Percentiles rank a stretch among this genome's conserved stretches.
Conservation (phyloP, 1,140 invertebrate genomes). For the Calephelis nemesis region DNA sequence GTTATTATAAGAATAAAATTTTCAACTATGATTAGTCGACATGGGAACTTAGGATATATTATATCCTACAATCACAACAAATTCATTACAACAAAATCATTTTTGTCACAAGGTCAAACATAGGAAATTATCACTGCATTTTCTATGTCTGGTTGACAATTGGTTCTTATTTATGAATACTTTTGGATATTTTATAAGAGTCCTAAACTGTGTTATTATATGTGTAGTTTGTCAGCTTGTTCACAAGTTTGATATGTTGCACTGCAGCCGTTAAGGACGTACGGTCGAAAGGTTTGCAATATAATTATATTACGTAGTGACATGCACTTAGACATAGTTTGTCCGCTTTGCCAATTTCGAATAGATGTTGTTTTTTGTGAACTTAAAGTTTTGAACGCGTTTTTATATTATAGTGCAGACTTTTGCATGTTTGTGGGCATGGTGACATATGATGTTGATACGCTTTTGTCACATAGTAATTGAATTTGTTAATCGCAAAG, state of each 20-base stretch:
- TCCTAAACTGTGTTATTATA: slow-evolving; percentile 9
- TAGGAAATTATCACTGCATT: neutral
- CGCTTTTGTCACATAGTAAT: slow-evolving; percentile 10
- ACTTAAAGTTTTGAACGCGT: slow-evolving; percentile 29
- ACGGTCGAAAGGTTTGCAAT: slow-evolving; percentile 69
- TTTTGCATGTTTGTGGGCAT: slow-evolving; percentile 40
- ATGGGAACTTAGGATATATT: too few relatives aligned
- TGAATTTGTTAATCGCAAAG: too few relatives aligned
- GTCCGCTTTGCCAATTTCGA: slow-evolving; percentile 36
- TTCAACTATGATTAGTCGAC: too few relatives aligned
- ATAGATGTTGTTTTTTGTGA: slow-evolving; percentile 37
- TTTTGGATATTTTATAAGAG: neutral
- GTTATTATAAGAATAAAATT: too few relatives aligned
- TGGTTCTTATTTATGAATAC: slow-evolving; percentile 1
- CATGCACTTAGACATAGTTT: slow-evolving; percentile 42
- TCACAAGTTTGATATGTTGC: slow-evolving; percentile 48
- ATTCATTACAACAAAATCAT: too few relatives aligned
- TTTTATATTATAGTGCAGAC: slow-evolving; percentile 42
- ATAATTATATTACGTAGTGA: slow-evolving; percentile 57
- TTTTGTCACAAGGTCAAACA: slow-evolving; percentile 2
- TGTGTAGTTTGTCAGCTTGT: slow-evolving; percentile 21
- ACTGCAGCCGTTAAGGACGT: slow-evolving; percentile 72
- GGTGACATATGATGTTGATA: slow-evolving; percentile 30
- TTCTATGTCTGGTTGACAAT: neutral
- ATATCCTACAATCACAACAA: too few relatives aligned